Conservation (phyloP, 2,113 vertebrate species). For the Toxostoma redivivum region DNA sequence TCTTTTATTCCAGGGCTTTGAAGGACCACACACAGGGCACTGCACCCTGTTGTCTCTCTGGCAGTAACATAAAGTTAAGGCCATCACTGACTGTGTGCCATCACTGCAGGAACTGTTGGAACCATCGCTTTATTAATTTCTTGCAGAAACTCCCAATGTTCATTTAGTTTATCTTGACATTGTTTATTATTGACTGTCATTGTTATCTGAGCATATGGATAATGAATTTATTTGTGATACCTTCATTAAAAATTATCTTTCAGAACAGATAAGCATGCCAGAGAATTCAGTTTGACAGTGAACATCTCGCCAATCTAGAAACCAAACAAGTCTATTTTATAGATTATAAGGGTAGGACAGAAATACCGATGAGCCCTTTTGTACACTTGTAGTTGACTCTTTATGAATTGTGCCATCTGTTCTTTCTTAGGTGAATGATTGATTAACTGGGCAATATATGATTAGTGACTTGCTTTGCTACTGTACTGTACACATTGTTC, state of each 20-base stretch:
- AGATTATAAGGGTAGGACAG: neutral
- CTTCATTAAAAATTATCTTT: neutral
- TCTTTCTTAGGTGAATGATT: conserved; percentile 15
- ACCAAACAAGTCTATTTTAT: neutral
- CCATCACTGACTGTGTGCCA: neutral
- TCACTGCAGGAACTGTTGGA: neutral
- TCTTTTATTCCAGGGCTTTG: neutral
- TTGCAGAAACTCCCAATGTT: neutral
- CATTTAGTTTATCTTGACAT: neutral
- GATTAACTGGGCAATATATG: conserved; percentile 13
- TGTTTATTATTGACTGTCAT: neutral
- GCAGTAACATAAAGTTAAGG: neutral
- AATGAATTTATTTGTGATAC: neutral
- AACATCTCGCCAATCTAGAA: neutral
- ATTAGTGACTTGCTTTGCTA: neutral
- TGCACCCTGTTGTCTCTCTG: neutral
- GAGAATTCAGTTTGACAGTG: neutral
- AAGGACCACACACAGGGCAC: neutral
- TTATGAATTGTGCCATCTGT: conserved; percentile 26
- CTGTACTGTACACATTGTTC: neutral
- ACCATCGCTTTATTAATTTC: neutral
- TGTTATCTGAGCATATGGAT: neutral
- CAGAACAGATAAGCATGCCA: neutral
- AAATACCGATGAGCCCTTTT: neutral
- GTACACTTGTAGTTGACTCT: neutral